Evolutionary conservation across 2,113 vertebrate genomes (phyloP).

Genomic region (Acrocephalus kingi): DNA sequence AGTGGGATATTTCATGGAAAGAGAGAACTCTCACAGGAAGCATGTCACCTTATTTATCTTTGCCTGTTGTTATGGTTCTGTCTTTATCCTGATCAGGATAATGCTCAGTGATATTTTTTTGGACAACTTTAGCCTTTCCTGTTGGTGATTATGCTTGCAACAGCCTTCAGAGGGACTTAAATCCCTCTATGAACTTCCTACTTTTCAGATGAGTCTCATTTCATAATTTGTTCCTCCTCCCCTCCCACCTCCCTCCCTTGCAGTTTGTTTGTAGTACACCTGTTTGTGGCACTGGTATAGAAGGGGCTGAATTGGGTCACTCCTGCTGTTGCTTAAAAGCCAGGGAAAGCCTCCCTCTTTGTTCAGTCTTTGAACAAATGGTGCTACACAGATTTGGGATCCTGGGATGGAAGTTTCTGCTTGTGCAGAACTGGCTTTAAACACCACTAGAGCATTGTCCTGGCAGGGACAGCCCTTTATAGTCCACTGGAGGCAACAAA

Average conservation of each 20-base stretch:
- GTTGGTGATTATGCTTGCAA: not conserved
- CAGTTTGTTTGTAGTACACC: not conserved
- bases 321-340: not conserved
- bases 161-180: not conserved
- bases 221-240: not conserved
- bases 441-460: not conserved
- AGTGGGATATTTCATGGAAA: not conserved
- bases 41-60: not conserved
- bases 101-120: not conserved
- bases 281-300: not conserved
- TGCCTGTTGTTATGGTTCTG: not conserved
- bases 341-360: not conserved
- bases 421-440: not conserved
- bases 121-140: not conserved
- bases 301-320: not conserved
- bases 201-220: not conserved
- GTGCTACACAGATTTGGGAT: not conserved
- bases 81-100: not conserved
- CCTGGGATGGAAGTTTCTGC: not conserved
- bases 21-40: not conserved
- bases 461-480: not conserved
- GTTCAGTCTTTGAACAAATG: not conserved
- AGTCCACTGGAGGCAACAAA: not conserved
- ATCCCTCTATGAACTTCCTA: not conserved
- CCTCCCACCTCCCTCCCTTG: not conserved